Conservation (phyloP, 2,113 vertebrate genomes). For the Oreochromis niloticus region DNA sequence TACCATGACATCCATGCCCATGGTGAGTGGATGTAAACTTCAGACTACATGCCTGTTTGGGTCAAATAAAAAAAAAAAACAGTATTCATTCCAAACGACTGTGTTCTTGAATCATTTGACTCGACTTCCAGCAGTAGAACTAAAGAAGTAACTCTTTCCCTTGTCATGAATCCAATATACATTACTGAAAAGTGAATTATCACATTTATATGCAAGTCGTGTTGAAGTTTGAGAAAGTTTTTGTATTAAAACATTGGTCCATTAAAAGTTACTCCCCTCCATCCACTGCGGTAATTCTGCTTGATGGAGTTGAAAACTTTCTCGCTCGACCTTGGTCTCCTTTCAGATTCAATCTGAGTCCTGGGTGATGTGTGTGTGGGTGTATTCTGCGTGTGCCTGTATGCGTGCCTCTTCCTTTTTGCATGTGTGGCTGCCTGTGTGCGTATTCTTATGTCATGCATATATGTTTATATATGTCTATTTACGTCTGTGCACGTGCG, state of each 20-base stretch:
- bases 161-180: background rate
- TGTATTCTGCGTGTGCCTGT: background rate
- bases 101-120: background rate
- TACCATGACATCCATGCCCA: too few relatives aligned
- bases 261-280: constrained; percentile 59
- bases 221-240: constrained; percentile 39
- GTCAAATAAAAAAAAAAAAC: background rate
- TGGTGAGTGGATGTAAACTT: too few relatives aligned
- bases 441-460: background rate
- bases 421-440: background rate
- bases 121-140: background rate
- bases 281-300: constrained; percentile 43
- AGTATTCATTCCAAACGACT: background rate
- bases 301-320: constrained; percentile 59
- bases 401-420: background rate
- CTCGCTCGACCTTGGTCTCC: constrained; percentile 47
- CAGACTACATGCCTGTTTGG: background rate
- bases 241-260: constrained; percentile 40
- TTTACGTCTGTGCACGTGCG: background rate
- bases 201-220: constrained; percentile 39
- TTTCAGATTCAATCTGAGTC: constrained; percentile 56
- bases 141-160: background rate
- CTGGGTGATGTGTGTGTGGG: constrained; percentile 3
- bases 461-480: background rate
- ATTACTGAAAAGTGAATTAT: constrained; percentile 14